A percentile compares a stretch with the other conserved stretches of the same genome.
These are phyloP conservation scores for Lepetodrilus schrolli DNA, from an alignment of 2,888 invertebrate genomes.

Conservation along the genomic window DNA sequence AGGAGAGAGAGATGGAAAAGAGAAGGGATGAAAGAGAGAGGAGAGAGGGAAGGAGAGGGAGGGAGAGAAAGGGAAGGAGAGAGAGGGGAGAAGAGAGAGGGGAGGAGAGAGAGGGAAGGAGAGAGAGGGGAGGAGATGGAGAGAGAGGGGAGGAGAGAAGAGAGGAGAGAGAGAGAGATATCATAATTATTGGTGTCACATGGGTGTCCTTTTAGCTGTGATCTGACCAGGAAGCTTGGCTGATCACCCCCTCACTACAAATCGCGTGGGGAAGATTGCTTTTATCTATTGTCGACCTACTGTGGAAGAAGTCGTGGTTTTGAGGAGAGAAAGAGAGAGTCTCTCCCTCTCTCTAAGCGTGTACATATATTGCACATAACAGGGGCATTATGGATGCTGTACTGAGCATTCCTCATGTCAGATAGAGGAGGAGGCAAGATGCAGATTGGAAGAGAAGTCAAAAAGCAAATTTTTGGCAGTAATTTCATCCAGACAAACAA, in stretches of 20 bases:
- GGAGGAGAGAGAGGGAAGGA: neutral
- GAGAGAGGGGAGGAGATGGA: neutral
- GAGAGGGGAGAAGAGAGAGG: neutral
- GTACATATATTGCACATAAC: conserved; percentile 15
- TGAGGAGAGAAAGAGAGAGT: no score
- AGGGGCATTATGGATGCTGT: conserved; percentile 20
- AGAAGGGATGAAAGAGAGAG: neutral
- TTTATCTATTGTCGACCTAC: no score
- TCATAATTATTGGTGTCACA: no score
- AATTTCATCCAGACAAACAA: conserved; percentile 27
- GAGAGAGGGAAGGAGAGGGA: neutral
- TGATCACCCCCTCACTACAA: no score
- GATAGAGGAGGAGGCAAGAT: neutral
- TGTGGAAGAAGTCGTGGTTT: no score
- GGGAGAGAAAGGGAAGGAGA: neutral
- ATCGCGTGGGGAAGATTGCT: no score
- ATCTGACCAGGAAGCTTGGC: no score
- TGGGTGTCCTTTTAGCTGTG: no score
- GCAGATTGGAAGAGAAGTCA: conserved; percentile 24
- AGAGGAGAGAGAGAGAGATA: neutral
- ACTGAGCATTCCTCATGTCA: conserved; percentile 18
- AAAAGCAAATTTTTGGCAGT: conserved; percentile 27
- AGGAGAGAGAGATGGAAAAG: neutral
- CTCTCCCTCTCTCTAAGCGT: no score
- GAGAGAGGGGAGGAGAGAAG: no score